Percentiles rank a stretch among this genome's conserved stretches.
phyloP scores from a whole-genome alignment of 1,140 invertebrate species.

The Conus betulinus region DNA sequence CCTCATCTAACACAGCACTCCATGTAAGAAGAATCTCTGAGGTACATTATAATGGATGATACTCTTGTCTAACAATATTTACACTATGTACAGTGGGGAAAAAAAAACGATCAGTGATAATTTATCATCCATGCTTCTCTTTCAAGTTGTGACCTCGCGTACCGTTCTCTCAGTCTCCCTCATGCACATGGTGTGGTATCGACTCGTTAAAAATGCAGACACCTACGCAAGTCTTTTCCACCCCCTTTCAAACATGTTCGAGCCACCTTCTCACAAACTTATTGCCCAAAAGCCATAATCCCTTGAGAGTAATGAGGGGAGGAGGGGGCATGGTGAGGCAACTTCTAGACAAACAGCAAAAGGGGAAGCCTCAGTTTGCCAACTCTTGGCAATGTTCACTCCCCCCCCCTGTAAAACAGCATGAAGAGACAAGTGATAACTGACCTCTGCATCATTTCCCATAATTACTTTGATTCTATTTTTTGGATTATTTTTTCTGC shows the following conservation, averaged over 20 bases:
- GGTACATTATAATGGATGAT: slow-evolving; percentile 30
- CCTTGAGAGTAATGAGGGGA: neutral
- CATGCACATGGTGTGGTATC: neutral
- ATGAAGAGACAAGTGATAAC: too few species aligned
- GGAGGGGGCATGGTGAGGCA: neutral
- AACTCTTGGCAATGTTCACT: too few species aligned
- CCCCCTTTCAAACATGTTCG: neutral
- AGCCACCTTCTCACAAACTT: neutral
- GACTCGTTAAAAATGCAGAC: neutral
- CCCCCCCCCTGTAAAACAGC: too few species aligned
- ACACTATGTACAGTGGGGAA: slow-evolving; percentile 32
- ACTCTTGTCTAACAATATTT: slow-evolving; percentile 19
- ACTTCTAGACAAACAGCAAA: neutral
- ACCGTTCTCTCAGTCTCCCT: slow-evolving; percentile 1
- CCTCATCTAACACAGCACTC: slow-evolving; percentile 19
- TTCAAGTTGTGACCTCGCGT: slow-evolving; percentile 14
- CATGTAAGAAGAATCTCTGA: slow-evolving; percentile 31
- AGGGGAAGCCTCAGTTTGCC: too few species aligned
- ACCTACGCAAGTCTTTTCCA: neutral
- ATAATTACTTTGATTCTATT: too few species aligned
- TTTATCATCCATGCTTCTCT: slow-evolving; percentile 22
- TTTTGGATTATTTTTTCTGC: too few species aligned
- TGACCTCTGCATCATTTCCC: too few species aligned
- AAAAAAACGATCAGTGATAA: neutral
- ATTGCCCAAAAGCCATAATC: neutral